Evolutionary conservation across 2,888 invertebrate genomes (phyloP), one percentile per base, ranked within the genome.

Genomic region (Watsonalla cultraria): DNA sequence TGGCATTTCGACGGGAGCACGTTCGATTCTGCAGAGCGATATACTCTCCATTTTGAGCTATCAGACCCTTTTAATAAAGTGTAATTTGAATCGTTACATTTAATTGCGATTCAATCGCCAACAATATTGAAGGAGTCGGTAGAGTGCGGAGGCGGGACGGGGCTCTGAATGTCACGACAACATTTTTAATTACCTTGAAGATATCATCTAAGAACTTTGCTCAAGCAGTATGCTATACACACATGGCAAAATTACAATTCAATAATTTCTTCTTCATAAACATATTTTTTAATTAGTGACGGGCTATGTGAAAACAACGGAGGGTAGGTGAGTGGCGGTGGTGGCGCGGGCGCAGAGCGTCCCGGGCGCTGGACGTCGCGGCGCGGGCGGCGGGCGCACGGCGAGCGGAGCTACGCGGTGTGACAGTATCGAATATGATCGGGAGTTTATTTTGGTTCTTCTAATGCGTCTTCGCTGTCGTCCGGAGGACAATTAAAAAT

Each of bases 1-100:
- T 90, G 90, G 90, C 90, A 90, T 90, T 90, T 90, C 87, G 83
- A 88, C 87, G 86, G 89, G 86, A 89, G 87, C 89, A 88, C 89
- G 89, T 89, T 88, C 86, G 86, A 86, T 88, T 86, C 84, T 77
- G 76, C 76, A 65, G 70, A 56, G 68, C 76, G 82, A 84, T 84
- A 81, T 69, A 68, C 68, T 72, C 72, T 78, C 84, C 81, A 89
- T 85, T 90, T 84, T 90, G 86, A 86, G 84, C 90, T 90, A 89
- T 90, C 86, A 72, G 82, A 54, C 82, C 80, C 76, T 86, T 77
- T 84, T 81, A 86, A 90, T 90, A 90, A 89, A 89, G 90, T 87
- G 79, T 85, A 90, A 77, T 89, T 90, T 90, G 82, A 85, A 82
- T 87, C 87, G 87, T 78, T 84, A 79, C 82, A 81, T 86, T 87